phyloP scores from a whole-genome alignment of 2,888 invertebrate genomes.

The Oeneis ivallda region DNA sequence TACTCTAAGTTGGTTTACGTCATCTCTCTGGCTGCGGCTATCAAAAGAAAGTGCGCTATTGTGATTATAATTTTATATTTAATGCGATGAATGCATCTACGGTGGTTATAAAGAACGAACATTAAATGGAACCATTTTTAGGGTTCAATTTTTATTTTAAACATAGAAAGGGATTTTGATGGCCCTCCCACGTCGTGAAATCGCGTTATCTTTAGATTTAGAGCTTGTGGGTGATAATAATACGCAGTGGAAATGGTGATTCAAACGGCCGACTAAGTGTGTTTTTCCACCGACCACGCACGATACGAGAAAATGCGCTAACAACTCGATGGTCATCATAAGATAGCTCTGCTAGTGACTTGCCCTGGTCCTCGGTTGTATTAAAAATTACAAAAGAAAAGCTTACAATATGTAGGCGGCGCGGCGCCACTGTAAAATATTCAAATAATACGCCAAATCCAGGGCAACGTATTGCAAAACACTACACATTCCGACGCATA shows the following conservation, averaged over 20 bases:
- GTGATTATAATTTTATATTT: constrained; percentile 59
- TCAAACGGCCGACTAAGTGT: constrained; percentile 39
- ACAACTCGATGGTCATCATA: too few relatives aligned
- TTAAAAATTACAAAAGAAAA: too few relatives aligned
- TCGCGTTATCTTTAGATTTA: constrained; percentile 75
- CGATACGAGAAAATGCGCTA: neutral
- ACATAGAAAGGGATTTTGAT: constrained; percentile 80
- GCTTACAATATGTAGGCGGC: too few relatives aligned
- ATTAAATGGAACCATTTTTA: constrained; percentile 71
- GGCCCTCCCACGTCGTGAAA: constrained; percentile 69
- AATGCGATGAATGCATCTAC: constrained; percentile 69
- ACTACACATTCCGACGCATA: too few relatives aligned
- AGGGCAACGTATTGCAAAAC: too few relatives aligned
- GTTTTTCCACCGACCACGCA: neutral
- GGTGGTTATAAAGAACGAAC: constrained; percentile 61
- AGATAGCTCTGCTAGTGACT: too few relatives aligned
- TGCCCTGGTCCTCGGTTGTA: too few relatives aligned
- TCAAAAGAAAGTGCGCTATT: constrained; percentile 49
- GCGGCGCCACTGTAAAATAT: too few relatives aligned
- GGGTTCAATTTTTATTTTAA: constrained; percentile 81
- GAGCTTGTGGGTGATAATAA: constrained; percentile 59
- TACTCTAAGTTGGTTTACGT: neutral
- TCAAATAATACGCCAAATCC: too few relatives aligned
- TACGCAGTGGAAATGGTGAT: constrained; percentile 52
- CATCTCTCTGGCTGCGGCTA: constrained; percentile 5